Evolutionary conservation across 1,140 invertebrate species (phyloP).

Genomic region (Alviniconcha marisindica): DNA sequence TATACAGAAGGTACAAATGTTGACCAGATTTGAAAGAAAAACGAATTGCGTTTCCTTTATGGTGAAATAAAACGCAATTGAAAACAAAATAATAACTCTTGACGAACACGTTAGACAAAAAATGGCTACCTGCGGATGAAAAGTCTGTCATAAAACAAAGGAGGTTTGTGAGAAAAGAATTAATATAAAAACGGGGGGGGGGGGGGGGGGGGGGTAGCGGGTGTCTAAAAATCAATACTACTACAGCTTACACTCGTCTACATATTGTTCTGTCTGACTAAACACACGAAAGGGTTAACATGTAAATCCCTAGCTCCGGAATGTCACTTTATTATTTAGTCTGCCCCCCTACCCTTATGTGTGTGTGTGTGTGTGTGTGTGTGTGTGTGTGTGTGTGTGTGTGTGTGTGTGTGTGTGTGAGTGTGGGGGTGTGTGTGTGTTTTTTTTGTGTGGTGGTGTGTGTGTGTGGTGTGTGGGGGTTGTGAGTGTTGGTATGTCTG

Average conservation of each 20-base stretch:
- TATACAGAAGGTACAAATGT: too few species aligned
- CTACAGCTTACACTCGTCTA: not conserved
- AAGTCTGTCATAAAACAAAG: not conserved
- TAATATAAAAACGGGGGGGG: too few species aligned
- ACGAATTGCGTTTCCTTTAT: too few species aligned
- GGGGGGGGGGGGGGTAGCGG: too few species aligned
- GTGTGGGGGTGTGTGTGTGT: not conserved
- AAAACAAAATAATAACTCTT: too few species aligned
- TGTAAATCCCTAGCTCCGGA: not conserved
- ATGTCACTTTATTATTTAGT: not conserved
- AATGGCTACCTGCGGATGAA: not conserved
- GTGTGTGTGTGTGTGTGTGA: not conserved
- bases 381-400: not conserved
- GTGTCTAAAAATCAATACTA: too few species aligned
- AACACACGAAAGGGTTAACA: not conserved
- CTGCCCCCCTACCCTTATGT: not conserved
- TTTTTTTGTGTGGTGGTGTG: not conserved
- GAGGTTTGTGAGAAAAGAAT: not conserved
- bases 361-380: not conserved
- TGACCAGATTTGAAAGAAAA: too few species aligned
- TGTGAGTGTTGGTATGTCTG: not conserved
- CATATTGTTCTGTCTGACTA: not conserved
- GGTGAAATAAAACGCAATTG: too few species aligned
- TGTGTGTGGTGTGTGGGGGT: not conserved
- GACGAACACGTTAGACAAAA: too few species aligned